Conservation (phyloP, 2,797 vertebrate genomes). For the Alca torda region DNA sequence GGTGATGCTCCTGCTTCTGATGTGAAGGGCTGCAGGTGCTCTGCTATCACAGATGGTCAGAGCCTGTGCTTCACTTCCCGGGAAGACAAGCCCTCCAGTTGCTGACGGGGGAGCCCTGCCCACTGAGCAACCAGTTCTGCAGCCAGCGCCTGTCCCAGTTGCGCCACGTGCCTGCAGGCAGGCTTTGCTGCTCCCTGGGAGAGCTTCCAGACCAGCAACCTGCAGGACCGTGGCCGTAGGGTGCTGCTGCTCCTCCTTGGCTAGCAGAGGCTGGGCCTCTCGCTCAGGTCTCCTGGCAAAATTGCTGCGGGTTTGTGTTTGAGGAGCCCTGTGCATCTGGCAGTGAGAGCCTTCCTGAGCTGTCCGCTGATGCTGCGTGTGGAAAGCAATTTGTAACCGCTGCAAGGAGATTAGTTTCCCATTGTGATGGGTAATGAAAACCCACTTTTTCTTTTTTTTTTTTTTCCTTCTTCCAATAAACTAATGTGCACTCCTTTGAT, state of each 20-base stretch:
- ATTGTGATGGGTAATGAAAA: not conserved
- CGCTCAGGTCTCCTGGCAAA: not conserved
- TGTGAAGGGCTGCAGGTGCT: not conserved
- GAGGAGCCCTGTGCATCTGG: not conserved
- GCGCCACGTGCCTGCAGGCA: not conserved
- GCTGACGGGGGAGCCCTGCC: not conserved
- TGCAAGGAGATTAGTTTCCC: not conserved
- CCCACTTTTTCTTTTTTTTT: no score
- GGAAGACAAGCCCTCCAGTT: not conserved
- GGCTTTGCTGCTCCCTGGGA: not conserved
- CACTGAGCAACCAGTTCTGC: not conserved
- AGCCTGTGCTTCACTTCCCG: not conserved
- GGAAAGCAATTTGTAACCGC: not conserved
- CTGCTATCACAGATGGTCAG: not conserved
- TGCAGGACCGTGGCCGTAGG: not conserved
- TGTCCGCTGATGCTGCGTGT: not conserved
- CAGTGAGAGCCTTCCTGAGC: not conserved
- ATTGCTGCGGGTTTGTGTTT: not conserved
- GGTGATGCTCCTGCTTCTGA: accelerated
- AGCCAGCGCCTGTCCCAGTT: not conserved
- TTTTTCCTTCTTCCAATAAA: not conserved
- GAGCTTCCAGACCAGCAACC: not conserved
- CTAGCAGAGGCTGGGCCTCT: not conserved
- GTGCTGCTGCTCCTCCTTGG: not conserved
- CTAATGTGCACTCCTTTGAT: not conserved